Evolutionary conservation across 2,797 vertebrate genomes (phyloP), one percentile per base, ranked within the genome.

Genomic region (Buceros bicornis): DNA sequence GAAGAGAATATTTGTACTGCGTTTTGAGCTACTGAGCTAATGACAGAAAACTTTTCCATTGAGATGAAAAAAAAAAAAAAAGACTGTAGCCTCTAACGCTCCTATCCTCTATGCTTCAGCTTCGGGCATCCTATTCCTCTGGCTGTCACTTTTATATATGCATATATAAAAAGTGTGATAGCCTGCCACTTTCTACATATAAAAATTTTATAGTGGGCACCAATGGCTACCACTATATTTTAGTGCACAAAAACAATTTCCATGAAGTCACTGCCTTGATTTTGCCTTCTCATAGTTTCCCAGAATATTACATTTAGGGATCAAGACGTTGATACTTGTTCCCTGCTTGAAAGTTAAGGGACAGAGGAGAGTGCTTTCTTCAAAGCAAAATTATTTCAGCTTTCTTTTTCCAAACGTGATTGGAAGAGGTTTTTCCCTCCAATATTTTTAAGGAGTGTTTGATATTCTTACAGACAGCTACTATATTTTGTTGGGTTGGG

Each of bases 151-250:
- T 95, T 91, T 86, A 93, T 74, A 78, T 65, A 88, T 83, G 61
- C 87, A 89, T 92, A 87, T 58, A 89, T 91, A 90, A 96, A 92
- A 94, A 67, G 42, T 24, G 50, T 85, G 79, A 91, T 74, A 96
- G 71, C 67, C 64, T 89, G 72, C 47, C 81, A 91, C 78, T 93
- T 96, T 80, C 83, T 87, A 60, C 67, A 54, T 60, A 91, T 82
- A 93, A 74, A 93, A 80, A 54, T 71, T 89, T 82, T 93, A 92
- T 29, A 85, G 81, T 0, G 0, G 81, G 64, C 74, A 91, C 70
- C 67, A 64, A 33, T 80, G 65, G 22, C 0, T 0, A 87, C 45
- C 45, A 60, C 83, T 90, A 42, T 67, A 80, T 93, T 95, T 96
- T 84, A 87, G 31, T 45, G 35, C 57, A 54, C 29, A 56, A 42